Percentiles rank a stretch among this genome's conserved stretches.
These are phyloP conservation scores for Andricus curvator DNA, from an alignment of 2,888 invertebrate genomes.

Conservation along the genomic window DNA sequence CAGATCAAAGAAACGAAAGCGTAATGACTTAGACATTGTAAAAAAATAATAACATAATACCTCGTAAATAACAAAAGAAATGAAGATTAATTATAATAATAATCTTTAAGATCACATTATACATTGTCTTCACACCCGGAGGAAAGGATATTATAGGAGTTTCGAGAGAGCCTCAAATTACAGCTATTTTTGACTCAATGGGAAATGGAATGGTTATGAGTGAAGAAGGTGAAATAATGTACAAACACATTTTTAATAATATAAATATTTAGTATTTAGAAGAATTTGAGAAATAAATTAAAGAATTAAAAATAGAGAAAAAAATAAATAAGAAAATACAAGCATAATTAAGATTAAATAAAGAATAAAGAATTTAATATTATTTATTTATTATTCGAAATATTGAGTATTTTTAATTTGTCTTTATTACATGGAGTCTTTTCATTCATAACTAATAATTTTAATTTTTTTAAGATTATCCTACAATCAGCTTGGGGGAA, in stretches of 20 bases:
- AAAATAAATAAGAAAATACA: too few relatives aligned
- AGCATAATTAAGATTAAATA: too few relatives aligned
- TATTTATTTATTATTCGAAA: neutral
- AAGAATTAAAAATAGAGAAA: too few relatives aligned
- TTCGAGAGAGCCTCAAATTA: constrained; percentile 54
- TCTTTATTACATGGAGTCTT: neutral
- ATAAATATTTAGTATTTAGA: too few relatives aligned
- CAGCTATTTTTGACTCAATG: constrained; percentile 65
- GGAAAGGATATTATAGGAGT: constrained; percentile 58
- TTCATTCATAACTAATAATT: neutral
- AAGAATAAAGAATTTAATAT: too few relatives aligned
- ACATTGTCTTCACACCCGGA: constrained; percentile 64
- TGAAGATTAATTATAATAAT: neutral
- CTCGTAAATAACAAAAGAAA: too few relatives aligned
- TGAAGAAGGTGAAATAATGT: constrained; percentile 62
- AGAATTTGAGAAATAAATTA: too few relatives aligned
- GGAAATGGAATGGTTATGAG: constrained; percentile 67
- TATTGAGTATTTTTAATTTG: neutral
- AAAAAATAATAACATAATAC: neutral
- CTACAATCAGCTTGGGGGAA: constrained; percentile 68
- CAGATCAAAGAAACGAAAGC: constrained; percentile 54
- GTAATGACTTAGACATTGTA: constrained; percentile 55
- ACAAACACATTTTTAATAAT: neutral
- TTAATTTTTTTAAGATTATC: constrained; percentile 59
- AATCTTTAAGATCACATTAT: constrained; percentile 41